Evolutionary conservation across 2,113 vertebrate species (phyloP), one percentile per base, ranked within the genome.

Genomic region (Hydrochoerus hydrochaeris): DNA sequence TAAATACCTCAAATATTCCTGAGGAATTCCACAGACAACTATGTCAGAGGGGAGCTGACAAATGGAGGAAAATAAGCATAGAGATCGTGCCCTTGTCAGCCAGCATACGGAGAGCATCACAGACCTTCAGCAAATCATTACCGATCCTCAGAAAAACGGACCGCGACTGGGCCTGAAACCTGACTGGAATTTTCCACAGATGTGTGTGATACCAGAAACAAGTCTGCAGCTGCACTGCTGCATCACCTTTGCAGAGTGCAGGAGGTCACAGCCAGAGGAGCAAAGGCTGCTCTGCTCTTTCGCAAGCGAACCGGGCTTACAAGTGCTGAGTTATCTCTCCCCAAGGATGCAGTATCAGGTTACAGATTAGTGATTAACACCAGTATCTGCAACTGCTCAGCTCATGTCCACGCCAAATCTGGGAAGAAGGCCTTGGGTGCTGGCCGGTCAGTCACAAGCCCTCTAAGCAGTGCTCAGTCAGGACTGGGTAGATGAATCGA

Each of bases 101-200:
- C 78, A 60, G 93, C 94, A 80, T 88, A 57, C 32, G 3, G 91
- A 94, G 86, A 95, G 91, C 88, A 95, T 89, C 91, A 94, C 91
- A 96, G 94, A 96, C 95, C 86, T 90, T 97, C 95, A 96, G 89
- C 96, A 95, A 96, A 95, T 94, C 95, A 94, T 97, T 95, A 95
- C 97, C 95, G 96, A 97, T 96, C 97, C 96, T 96, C 95, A 88
- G 95, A 62, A 97, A 95, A 97, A 95, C 89, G 83, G 91, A 62
- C 86, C 84, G 60, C 80, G 83, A 63, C 96, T 91, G 54, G 20
- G 65, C 71, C 77, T 94, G 52, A 94, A 90, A 95, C 91, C 83
- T 96, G 95, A 87, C 82, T 84, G 95, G 93, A 97, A 94, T 97
- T 96, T 96, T 89, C 91, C 83, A 86, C 92, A 54, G 60, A 96